These are phyloP conservation scores for Aphelinus certus DNA, from an alignment of 1,140 invertebrate genomes.

Conservation along the genomic window DNA sequence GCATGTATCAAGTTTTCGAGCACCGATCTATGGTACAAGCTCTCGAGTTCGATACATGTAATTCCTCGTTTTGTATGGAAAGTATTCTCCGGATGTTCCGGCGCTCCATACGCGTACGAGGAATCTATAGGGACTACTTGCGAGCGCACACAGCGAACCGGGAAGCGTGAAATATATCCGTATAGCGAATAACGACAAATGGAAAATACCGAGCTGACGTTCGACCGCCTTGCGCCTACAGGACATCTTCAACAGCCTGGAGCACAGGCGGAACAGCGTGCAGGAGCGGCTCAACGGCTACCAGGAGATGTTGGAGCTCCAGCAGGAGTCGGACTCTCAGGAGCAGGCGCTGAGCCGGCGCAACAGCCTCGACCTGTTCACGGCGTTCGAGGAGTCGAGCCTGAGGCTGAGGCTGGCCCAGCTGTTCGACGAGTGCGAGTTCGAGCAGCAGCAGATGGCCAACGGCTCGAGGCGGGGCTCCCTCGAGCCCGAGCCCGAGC, in stretches of 20 bases:
- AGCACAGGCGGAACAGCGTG: slow-evolving; percentile 57
- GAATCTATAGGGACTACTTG: too few relatives aligned
- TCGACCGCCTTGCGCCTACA: slow-evolving; percentile 30
- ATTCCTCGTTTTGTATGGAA: too few relatives aligned
- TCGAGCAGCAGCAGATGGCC: slow-evolving; percentile 22
- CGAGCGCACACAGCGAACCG: too few relatives aligned
- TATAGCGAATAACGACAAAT: background rate
- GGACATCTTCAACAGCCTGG: slow-evolving; percentile 63
- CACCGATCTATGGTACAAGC: too few relatives aligned
- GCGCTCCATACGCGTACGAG: too few relatives aligned
- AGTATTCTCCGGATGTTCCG: too few relatives aligned
- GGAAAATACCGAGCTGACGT: too few relatives aligned
- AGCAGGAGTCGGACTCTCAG: slow-evolving; percentile 10
- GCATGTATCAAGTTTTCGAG: too few relatives aligned
- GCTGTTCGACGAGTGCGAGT: slow-evolving; percentile 34
- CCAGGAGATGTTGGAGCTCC: slow-evolving; percentile 55
- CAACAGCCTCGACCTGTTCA: slow-evolving; percentile 56
- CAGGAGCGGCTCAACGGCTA: slow-evolving; percentile 56
- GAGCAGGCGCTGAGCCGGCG: slow-evolving; percentile 51
- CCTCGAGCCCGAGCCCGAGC: slow-evolving; percentile 50
- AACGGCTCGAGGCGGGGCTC: slow-evolving; percentile 11
- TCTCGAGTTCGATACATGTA: too few relatives aligned
- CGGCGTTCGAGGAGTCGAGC: slow-evolving; percentile 55
- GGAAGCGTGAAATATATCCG: too few relatives aligned
- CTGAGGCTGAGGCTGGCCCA: slow-evolving; percentile 57